Evolutionary conservation across 2,113 vertebrate genomes (phyloP).

Genomic region (Callopanchax toddi): DNA sequence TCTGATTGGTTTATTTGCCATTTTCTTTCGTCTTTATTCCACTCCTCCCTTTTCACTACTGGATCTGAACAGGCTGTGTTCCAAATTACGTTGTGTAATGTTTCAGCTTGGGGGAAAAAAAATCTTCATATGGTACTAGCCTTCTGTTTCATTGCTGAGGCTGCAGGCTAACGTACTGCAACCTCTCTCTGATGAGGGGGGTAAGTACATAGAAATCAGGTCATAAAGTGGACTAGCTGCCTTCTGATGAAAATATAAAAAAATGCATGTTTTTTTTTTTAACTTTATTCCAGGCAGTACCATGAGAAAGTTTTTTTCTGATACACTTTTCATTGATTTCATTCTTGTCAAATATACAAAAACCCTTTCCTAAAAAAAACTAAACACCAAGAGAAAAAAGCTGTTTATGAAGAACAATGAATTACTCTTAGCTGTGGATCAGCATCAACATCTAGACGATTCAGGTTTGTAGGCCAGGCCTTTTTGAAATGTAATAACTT

Average conservation of each 20-base stretch:
- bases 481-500: constrained; percentile 25
- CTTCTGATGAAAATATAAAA: constrained; percentile 35
- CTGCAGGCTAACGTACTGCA: constrained; percentile 64
- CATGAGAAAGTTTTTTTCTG: too few species aligned
- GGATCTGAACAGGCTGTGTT: constrained; percentile 63
- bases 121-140: constrained; percentile 75
- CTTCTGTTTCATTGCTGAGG: constrained; percentile 64
- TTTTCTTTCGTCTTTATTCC: constrained; percentile 33
- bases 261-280: constrained; percentile 9
- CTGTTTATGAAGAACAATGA: too few species aligned
- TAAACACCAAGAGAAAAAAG: not conserved
- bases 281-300: too few species aligned
- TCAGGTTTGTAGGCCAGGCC: constrained; percentile 6
- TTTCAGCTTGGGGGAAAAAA: constrained; percentile 70
- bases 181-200: constrained; percentile 42
- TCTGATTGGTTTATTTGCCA: constrained; percentile 70
- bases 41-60: constrained; percentile 38
- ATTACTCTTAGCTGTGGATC: constrained; percentile 1
- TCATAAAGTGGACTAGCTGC: constrained; percentile 41
- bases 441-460: not conserved
- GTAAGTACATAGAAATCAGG: constrained; percentile 56
- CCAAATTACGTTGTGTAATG: constrained; percentile 72
- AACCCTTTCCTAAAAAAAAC: not conserved
- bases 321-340: too few species aligned
- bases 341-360: not conserved